Base-by-base conservation (phyloP, 2,113 vertebrate species). In the Junco hyemalis region DNA sequence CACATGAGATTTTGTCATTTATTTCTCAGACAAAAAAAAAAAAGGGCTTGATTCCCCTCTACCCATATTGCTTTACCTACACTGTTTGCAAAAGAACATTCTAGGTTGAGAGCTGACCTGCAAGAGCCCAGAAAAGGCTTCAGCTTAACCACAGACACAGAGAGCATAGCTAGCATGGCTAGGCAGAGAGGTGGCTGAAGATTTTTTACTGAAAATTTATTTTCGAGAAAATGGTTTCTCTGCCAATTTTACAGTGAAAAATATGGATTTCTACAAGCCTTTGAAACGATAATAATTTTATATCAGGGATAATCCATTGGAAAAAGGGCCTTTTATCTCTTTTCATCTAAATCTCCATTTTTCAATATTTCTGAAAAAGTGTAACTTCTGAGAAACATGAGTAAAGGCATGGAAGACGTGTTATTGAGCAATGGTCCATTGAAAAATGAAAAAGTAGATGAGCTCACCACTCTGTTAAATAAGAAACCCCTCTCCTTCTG, bases 321-420 rank as follows among this genome's bases (percentile, higher is more conserved):
- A 33, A 83, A 89, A 88, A 89, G 51, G 6, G 8, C 6, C 22
- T 59, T 91, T 92, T 74, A 59, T 92, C 51, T 64, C 20, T 80
- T 73, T 90, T 61, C 51, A 86, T 35, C 82, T 92, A 83, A 83
- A 90, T 77, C 70, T 77, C 86, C 35, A 63, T 95, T 94, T 94
- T 61, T 80, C 45, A 66, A 20, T 59, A 61, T 29, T 57, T 28
- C 63, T 83, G 63, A 35, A 83, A 65, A 65, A 19, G 25, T 50
- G 26, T 45, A 73, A 76, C n/a, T 88, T 77, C 45, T 42, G 31
- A 80, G 61, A 26, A 90, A 70, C 45, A 10, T 2, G 14, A 80
- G 61, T 54, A 63, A 81, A 81, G 56, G 40, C 57, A 48, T 2
- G 44, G 79, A 93, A 90, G 68, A 83, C 35, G 28, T 57, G 68